Base-by-base conservation (phyloP, 2,797 vertebrate species). In the Australoheros facetus region DNA sequence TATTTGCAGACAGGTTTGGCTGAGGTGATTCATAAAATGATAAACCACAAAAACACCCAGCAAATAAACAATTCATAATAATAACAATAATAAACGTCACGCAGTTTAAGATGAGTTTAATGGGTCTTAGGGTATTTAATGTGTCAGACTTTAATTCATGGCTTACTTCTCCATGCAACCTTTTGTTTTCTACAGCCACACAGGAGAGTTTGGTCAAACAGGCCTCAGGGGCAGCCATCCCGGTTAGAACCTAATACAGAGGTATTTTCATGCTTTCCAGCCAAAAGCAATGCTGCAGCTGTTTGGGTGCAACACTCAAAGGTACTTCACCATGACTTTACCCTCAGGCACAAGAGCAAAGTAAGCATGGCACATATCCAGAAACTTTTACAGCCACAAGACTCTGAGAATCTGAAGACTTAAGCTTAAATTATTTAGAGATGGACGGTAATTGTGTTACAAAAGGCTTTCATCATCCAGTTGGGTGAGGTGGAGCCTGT, bases 231-330 rank as follows among this genome's bases (percentile, higher is more conserved):
- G 85, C 75, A 75, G 64, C 7, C 23, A 30, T 85, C 82, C 85
- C 88, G 62, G 79, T 85, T 78, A 73, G 55, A 91, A 87, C 71
- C 42, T 85, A 84, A 92, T 90, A 86, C 87, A 80, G 69, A 66
- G 85, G 80, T 90, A 91, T 91, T 87, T 92, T 88, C 53, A 85
- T 69, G 77, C 84, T 83, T 79, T 64, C 17, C 73, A 89, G 89
- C 86, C 87, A 88, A 88, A 90, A 87, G 78, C 84, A 92, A 88
- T 73, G 75, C 60, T 82, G 75, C 82, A 87, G 86, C 81, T 83
- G 81, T 82, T 79, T 82, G 69, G 64, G 70, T 64, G 42, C 53
- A 16, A 19, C 32, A 79, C 80, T 87, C 80, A 86, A 81, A 82
- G 57, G 59, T 71, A 75, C 80, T 81, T 78, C 73, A 59, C 81